Percentiles rank a stretch among this genome's conserved stretches.
Evolutionary conservation across 2,113 vertebrate genomes (phyloP).

Genomic region (sheep (Ovis aries)): ARS-UI_Ramb_v3.0 NC_056057.1:54468001-54468500

Average conservation of each 20-base stretch:
- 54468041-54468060: no score
- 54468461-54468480: background rate
- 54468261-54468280: background rate
- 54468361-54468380: background rate
- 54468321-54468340: background rate
- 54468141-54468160: background rate
- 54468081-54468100: no score
- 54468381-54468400: background rate
- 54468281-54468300: background rate
- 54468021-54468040: background rate
- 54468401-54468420: background rate
- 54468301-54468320: background rate
- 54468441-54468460: background rate
- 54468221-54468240: background rate
- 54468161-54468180: background rate
- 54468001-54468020: background rate
- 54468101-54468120: accelerated
- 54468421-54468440: background rate
- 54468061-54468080: background rate
- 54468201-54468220: background rate
- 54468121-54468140: background rate
- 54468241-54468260: background rate
- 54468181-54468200: background rate
- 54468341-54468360: background rate
- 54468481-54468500: background rate